Evolutionary conservation across 2,797 vertebrate species (phyloP), one percentile per base, ranked within the genome.

Genomic region (Danio aesculapii): DNA sequence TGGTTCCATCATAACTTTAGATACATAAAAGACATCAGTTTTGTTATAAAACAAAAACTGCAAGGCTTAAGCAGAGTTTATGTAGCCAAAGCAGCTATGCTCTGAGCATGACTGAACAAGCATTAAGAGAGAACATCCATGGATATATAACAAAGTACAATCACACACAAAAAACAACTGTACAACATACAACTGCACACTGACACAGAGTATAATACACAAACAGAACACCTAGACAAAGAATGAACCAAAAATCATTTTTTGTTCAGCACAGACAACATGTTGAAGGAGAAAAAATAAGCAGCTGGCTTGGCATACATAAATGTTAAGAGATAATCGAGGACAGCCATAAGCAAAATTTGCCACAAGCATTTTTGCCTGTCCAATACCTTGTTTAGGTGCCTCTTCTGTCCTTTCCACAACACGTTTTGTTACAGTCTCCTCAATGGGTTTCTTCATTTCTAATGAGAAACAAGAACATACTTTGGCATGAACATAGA

Each of bases 111-210:
- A 73, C 66, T 71, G 80, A 49, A 63, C 52, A 82, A 39, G 11
- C 81, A 69, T 97, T 94, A 84, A 92, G 91, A 92, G 89, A 90
- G 85, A 41, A 84, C 47, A 70, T 57, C 86, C 87, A 66, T 39
- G 49, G 49, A 70, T 30, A 75, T 68, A 81, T 0, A 44, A 70
- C 5, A 30, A 30, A 57, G 39, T 16, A 17, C 8, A 43, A 17
- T 88, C 50, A 77, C 55, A 86, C 1, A 30, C 1, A 30, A 85
- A 81, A 49, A 63, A 10, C 39, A 66, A 47, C 49, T 72, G 67
- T 17, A 61, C 1, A 57, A 61, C n/a, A 73, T 50, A 82, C 49
- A 61, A 14, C 17, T 49, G 12, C 47, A 78, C 19, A 63, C 11
- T 39, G 39, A 83, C 77, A 77, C n/a, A 77, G n/a, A n/a, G n/a